Base-by-base conservation (phyloP, 2,888 invertebrate genomes). In the Tricholauxania praeusta region DNA sequence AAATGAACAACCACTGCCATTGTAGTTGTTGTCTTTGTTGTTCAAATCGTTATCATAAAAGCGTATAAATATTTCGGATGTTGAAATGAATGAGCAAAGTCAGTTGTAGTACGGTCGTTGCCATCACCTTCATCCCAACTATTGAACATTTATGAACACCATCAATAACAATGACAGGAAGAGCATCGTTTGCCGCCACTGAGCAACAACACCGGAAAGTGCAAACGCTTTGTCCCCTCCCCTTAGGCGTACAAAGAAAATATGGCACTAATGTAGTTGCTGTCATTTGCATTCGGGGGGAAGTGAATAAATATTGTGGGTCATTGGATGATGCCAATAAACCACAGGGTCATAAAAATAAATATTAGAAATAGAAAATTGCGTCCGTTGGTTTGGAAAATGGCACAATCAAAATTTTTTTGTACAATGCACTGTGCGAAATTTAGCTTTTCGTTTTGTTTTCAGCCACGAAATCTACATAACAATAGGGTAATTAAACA, bases 31-130 rank as follows among this genome's bases (percentile, higher is more conserved):
- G 47, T 4, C 28, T 28, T 32, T 10, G 62, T 49, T 22, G 64
- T 64, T 49, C 48, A 48, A 48, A 22, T 49, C 48, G 57, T n/a
- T 51, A 70, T 39, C 53, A 62, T n/a, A 7, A 39, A 15, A 39
- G 62, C 70, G 70, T 62, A 17, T 52, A 62, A 70, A 62, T 62
- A 62, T 70, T 60, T 62, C 62, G 70, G 62, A 62, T 52, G 70
- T 47, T 53, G 39, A 55, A 52, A 69, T 47, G 62, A 62, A 62
- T 62, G 70, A 51, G 47, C 32, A 19, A 39, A 39, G 39, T 39
- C 39, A 10, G 39, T 39, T 28, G 28, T 28, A 28, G 28, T 28
- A 4, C 39, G 39, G 39, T 39, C 39, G 39, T 39, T 39, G 39
- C 39, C 39, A 39, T 7, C 39, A 39, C 39, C 10, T 39, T 39